These are phyloP conservation scores for Piscicola geometra DNA, from an alignment of 2,888 invertebrate genomes.

Conservation along the genomic window DNA sequence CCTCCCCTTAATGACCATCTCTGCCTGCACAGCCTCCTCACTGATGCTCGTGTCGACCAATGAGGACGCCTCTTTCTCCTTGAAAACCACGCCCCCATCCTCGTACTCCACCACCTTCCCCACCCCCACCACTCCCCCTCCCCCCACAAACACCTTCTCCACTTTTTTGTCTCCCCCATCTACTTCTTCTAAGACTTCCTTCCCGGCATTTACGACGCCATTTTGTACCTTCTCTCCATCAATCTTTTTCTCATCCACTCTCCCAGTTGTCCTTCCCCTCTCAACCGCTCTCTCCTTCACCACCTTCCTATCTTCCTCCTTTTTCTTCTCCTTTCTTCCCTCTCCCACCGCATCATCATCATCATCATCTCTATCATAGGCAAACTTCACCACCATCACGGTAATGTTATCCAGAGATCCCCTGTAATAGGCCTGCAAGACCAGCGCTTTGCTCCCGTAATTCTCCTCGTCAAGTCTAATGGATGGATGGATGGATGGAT, in stretches of 20 bases:
- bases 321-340: neutral
- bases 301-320: neutral
- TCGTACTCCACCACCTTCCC: neutral
- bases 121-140: neutral
- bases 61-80: neutral
- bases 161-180: neutral
- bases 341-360: neutral
- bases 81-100: neutral
- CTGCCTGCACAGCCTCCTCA: neutral
- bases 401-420: conserved; percentile 94
- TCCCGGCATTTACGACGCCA: neutral
- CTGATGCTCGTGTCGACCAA: neutral
- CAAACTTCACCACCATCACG: conserved; percentile 68
- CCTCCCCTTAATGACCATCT: too few species aligned
- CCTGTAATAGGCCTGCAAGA: conserved; percentile 81
- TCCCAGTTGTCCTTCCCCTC: neutral
- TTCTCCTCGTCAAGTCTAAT: conserved; percentile 78
- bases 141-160: neutral
- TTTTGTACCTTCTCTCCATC: too few species aligned
- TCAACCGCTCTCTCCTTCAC: neutral
- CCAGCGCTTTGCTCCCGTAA: conserved; percentile 84
- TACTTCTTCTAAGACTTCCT: neutral
- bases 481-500: too few species aligned
- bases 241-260: too few species aligned
- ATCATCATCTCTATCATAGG: neutral